Evolutionary conservation across 2,113 vertebrate species (phyloP).

Genomic region (Forbesichthys agassizii): DNA sequence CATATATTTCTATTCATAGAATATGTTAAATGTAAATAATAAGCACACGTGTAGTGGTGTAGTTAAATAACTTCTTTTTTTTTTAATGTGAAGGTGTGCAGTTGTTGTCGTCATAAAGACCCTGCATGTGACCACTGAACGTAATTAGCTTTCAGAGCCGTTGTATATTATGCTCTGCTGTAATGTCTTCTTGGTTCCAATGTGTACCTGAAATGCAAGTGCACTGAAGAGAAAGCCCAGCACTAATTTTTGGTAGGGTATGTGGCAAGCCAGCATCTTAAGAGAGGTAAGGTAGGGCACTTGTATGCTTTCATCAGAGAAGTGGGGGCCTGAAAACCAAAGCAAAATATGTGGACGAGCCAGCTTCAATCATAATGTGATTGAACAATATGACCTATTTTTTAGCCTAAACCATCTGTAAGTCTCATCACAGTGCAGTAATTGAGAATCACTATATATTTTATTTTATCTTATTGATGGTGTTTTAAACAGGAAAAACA

Average conservation of each 20-base stretch:
- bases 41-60: no score
- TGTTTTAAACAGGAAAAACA: no score
- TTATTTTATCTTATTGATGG: no score
- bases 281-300: slow-evolving; percentile 49
- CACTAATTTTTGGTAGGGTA: slow-evolving; percentile 61
- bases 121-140: background rate
- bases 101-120: background rate
- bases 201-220: slow-evolving; percentile 65
- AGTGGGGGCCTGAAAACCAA: slow-evolving; percentile 44
- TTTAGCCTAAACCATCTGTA: no score
- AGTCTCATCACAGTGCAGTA: no score
- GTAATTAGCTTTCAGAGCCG: no score
- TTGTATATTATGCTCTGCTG: background rate
- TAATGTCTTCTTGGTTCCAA: background rate
- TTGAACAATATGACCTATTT: no score
- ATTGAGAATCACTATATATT: no score
- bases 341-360: background rate
- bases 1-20: background rate
- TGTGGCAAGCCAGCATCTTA: slow-evolving; percentile 60
- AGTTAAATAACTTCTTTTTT: no score
- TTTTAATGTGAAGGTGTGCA: background rate
- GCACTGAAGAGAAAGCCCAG: slow-evolving; percentile 64
- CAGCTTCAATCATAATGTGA: no score
- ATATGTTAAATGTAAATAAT: background rate
- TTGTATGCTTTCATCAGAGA: slow-evolving; percentile 5